Conservation (phyloP, 2,797 vertebrate species). For the Sebastes diploproa region DNA sequence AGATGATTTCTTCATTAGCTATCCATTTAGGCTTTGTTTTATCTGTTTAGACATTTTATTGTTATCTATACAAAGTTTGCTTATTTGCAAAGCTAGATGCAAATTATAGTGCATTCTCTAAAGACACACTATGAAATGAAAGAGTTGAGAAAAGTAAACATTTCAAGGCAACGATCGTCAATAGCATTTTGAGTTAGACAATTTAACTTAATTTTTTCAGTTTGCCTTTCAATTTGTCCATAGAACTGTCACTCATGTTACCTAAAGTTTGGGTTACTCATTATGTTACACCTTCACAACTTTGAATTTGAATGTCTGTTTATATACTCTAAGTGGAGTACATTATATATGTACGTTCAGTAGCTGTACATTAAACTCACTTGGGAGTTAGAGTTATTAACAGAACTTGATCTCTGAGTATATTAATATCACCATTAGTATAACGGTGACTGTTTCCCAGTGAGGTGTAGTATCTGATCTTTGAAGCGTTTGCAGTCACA, state of each 20-base stretch:
- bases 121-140: not conserved
- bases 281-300: not conserved
- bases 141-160: not conserved
- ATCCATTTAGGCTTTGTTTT: not conserved
- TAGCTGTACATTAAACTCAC: not conserved
- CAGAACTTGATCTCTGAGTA: not conserved
- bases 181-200: not conserved
- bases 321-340: not conserved
- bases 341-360: not conserved
- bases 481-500: not conserved
- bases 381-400: not conserved
- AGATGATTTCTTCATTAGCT: slow-evolving; percentile 8
- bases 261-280: not conserved
- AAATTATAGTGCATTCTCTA: not conserved
- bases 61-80: not conserved
- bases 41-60: not conserved
- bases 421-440: not conserved
- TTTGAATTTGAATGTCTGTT: not conserved
- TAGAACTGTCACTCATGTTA: not conserved
- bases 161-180: not conserved
- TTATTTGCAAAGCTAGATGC: not conserved
- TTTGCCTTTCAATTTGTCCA: not conserved
- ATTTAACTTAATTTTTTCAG: not conserved
- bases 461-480: not conserved
- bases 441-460: not conserved